Evolutionary conservation across 2,797 vertebrate species (phyloP), one percentile per base, ranked within the genome.

Genomic region (Euthynnus affinis): DNA sequence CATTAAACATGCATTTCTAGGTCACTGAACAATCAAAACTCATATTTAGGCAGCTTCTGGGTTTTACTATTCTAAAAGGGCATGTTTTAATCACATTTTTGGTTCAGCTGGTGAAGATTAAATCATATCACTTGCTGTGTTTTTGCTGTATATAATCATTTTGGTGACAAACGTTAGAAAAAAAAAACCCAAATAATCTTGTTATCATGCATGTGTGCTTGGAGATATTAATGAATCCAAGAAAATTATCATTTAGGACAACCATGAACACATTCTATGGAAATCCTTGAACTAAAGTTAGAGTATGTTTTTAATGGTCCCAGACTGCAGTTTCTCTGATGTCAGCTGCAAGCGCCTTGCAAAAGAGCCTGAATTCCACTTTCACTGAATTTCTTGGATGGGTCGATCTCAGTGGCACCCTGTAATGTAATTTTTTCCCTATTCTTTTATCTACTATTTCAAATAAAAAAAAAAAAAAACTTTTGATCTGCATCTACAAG

Each of bases 401-500:
- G 83, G 86, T 84, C 68, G 78, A 82, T 89, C 83, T 90, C 88
- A 84, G 82, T 73, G 81, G 84, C 84, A 37, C 76, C 58, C 77
- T 80, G 70, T 70, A 84, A 89, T 91, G 83, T 74, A 74, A 79
- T 86, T 76, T 81, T 22, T 22, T 5, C 56, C 32, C 56, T 37
- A 46, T 85, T 85, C 79, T 89, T 91, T 93, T 85, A 92, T 93
- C 89, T 82, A 49, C 81, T 22, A 44, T 92, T 92, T 90, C 81
- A 87, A 88, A 87, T 29, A 84, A 78, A 82, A 75, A 87, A 88
- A 87, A 3, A 84, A 78, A 82, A 75, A 51, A 23, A 18, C 80
- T 76, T 91, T 91, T 89, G 87, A 93, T 93, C 76, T 88, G 83
- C 73, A 87, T 92, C 90, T 88, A 84, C 83, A 89, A 89, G 87